A percentile compares a stretch with the other conserved stretches of the same genome.
Evolutionary conservation across 1,140 invertebrate species (phyloP).

Genomic region (Drosophila repletoides): DNA sequence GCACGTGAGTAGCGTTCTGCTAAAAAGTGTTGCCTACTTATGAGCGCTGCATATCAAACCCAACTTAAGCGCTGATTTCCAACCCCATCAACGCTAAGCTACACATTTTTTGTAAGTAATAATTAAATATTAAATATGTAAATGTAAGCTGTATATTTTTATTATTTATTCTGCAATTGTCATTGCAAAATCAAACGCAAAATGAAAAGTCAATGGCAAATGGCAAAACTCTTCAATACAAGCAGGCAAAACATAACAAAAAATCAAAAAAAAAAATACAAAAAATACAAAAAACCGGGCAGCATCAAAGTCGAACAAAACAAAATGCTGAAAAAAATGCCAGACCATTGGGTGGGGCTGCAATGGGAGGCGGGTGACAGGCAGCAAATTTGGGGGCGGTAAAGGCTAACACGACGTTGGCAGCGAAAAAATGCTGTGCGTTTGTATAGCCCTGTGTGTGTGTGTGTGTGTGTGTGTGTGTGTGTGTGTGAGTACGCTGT

Average conservation of each 20-base stretch:
- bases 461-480: constrained; percentile 10
- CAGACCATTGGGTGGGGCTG: constrained; percentile 21
- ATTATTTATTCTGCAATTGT: background rate
- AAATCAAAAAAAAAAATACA: constrained; percentile 29
- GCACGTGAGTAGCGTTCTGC: background rate
- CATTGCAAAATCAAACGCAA: constrained; percentile 36
- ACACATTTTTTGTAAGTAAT: background rate
- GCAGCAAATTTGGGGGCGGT: constrained; percentile 61
- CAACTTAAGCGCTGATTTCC: background rate
- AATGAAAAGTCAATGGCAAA: constrained; percentile 54
- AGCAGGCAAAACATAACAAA: constrained; percentile 2
- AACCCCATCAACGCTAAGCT: background rate
- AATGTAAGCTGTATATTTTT: background rate
- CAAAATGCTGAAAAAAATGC: constrained; percentile 62
- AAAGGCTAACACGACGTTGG: constrained; percentile 62
- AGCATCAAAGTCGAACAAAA: constrained; percentile 73
- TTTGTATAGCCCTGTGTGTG: constrained; percentile 33
- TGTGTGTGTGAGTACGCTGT: constrained; percentile 7
- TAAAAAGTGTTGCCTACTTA: constrained; percentile 36
- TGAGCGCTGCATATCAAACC: background rate
- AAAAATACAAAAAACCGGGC: constrained; percentile 20
- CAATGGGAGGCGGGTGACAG: background rate
- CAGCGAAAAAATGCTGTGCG: constrained; percentile 66
- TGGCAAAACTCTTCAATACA: constrained; percentile 24
- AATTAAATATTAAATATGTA: background rate